phyloP scores from a whole-genome alignment of 2,888 invertebrate species.

The Eremobia ochroleuca region DNA sequence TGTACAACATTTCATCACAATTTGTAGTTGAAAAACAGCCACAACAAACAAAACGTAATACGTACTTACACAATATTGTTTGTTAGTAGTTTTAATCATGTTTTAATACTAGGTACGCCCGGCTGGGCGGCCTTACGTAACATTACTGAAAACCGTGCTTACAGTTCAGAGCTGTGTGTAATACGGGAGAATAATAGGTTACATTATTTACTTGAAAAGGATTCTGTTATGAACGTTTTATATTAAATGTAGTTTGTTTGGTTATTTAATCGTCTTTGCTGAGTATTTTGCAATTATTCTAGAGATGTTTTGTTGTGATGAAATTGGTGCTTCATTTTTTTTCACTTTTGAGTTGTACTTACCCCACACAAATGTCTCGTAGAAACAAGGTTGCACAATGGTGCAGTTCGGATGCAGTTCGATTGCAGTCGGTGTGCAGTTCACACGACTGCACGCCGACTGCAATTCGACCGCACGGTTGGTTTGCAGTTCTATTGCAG shows the following conservation, averaged over 20 bases:
- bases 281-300: neutral
- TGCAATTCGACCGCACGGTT: too few species aligned
- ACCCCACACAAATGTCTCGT: too few species aligned
- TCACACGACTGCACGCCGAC: too few species aligned
- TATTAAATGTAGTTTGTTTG: neutral
- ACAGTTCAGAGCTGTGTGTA: slow-evolving; percentile 7
- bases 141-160: slow-evolving; percentile 37
- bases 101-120: slow-evolving; percentile 21
- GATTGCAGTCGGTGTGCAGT: too few species aligned
- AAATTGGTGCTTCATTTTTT: neutral
- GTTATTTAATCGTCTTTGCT: slow-evolving; percentile 1
- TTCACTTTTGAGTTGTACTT: too few species aligned
- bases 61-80: slow-evolving; percentile 25
- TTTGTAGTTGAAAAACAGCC: slow-evolving; percentile 1
- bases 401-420: too few species aligned
- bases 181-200: slow-evolving; percentile 27
- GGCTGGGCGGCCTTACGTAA: slow-evolving; percentile 23
- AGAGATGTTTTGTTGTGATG: neutral
- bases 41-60: slow-evolving; percentile 28
- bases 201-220: slow-evolving; percentile 14
- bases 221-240: slow-evolving; percentile 23
- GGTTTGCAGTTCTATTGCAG: too few species aligned
- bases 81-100: slow-evolving; percentile 43
- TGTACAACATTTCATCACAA: neutral
- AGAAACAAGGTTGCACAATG: too few species aligned